Conservation (phyloP, 64 coral and sea anemone species). For the Cladopsammia gracilis region DNA sequence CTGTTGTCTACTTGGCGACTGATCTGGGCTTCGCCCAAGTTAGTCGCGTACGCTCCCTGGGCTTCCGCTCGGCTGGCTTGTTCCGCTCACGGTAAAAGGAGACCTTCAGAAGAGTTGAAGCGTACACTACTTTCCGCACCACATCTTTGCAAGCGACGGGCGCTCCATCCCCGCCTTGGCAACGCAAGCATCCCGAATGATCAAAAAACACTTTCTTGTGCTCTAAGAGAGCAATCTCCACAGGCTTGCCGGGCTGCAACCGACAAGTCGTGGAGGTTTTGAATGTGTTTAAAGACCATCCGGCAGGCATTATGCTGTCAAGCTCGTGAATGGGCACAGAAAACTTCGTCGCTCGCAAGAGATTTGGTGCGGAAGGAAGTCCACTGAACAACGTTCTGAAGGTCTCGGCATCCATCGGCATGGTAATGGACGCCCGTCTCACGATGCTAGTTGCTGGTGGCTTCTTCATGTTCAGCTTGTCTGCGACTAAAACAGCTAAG, state of each 20-base stretch:
- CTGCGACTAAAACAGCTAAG: no score
- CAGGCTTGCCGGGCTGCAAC: slow-evolving; percentile 39
- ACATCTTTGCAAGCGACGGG: slow-evolving; percentile 40
- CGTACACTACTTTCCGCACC: slow-evolving; percentile 26
- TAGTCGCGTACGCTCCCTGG: slow-evolving; percentile 27
- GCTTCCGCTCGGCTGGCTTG: slow-evolving; percentile 12
- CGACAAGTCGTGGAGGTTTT: slow-evolving; percentile 64
- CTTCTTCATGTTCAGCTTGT: no score
- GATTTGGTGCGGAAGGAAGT: slow-evolving; percentile 32
- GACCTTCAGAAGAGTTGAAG: slow-evolving; percentile 53
- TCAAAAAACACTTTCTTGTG: slow-evolving; percentile 65
- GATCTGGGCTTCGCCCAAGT: slow-evolving; percentile 33
- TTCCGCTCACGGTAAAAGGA: slow-evolving; percentile 48
- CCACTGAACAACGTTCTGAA: slow-evolving; percentile 43
- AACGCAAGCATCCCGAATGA: slow-evolving; percentile 47
- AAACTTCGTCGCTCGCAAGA: not conserved
- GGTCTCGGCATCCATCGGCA: not conserved
- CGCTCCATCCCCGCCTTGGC: slow-evolving; percentile 39
- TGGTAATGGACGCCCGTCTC: no score
- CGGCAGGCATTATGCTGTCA: slow-evolving; percentile 33
- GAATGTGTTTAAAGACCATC: slow-evolving; percentile 72
- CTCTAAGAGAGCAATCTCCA: slow-evolving; percentile 36
- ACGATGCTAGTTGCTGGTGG: no score
- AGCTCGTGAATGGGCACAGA: slow-evolving; percentile 64
- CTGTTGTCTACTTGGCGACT: not conserved